Base-by-base conservation (phyloP, 2,797 vertebrate species). In the Enteromius fasciolatus region DNA sequence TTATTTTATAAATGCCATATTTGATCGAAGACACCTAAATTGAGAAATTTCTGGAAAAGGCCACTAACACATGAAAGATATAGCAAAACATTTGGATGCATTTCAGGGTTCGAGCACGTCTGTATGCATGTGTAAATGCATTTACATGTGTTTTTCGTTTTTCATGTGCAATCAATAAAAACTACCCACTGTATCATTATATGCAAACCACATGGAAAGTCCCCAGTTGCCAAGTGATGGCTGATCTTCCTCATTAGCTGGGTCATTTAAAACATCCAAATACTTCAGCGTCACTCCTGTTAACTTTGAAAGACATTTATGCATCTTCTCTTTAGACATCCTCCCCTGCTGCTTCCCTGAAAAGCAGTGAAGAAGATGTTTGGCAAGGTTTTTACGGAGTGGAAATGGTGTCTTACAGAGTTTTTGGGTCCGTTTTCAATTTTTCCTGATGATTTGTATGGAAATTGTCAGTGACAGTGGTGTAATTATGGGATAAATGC, bases 401-500 rank as follows among this genome's bases (percentile, higher is more conserved):
- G 52, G 72, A 78, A 80, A 78, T 86, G 54, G 41, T 82, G 68
- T 67, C 82, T 69, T 66, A 74, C 52, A 68, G 70, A 83, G 68
- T 83, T 86, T 80, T 80, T 80, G 84, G 59, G 83, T 83, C 68
- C 31, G 80, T 84, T 78, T 85, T 82, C 84, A 84, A 69, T 86
- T 86, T 85, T 84, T 75, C 66, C 28, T 79, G 78, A 76, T 79
- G 78, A 81, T 81, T 83, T 78, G 82, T 64, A 84, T 84, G 82
- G 73, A 86, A 83, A 83, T 87, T 84, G 83, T 81, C 83, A 83
- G 84, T 84, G 84, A 87, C 86, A 80, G 80, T 84, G 80, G 83
- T 72, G 84, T 87, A 87, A 87, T 86, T 87, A 86, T 80, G 72
- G 84, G 79, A 83, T 86, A 82, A 84, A 84, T 81, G 73, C 72